Percentiles rank a stretch among this genome's conserved stretches.
Evolutionary conservation across 2,113 vertebrate genomes (phyloP).

Genomic region (Piprites chloris): DNA sequence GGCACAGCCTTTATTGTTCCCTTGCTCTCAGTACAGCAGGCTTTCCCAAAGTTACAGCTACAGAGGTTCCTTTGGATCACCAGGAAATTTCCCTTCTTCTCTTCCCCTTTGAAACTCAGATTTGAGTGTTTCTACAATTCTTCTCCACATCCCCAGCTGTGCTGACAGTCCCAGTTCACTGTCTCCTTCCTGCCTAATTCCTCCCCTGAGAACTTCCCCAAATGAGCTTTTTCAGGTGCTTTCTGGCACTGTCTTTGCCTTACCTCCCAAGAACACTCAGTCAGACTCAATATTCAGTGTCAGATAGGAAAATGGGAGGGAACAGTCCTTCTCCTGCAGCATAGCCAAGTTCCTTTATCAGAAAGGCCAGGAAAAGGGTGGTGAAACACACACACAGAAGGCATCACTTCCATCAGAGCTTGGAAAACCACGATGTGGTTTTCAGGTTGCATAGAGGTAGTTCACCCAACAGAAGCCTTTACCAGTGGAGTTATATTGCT

Average conservation of each 20-base stretch:
- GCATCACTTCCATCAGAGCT: background rate
- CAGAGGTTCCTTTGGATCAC: background rate
- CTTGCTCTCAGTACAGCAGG: background rate
- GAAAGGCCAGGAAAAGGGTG: background rate
- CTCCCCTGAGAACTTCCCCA: background rate
- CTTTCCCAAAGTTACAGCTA: background rate
- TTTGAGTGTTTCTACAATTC: background rate
- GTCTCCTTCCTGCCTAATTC: background rate
- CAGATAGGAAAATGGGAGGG: background rate
- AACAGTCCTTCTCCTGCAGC: background rate
- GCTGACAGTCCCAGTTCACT: background rate
- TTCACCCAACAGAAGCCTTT: background rate
- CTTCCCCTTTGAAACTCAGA: background rate
- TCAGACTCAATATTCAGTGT: background rate
- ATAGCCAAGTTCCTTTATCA: background rate
- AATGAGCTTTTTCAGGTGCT: background rate
- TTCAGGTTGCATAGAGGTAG: rapidly evolving
- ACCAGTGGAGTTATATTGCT: background rate
- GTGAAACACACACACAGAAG: background rate
- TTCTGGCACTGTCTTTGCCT: background rate
- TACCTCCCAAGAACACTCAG: rapidly evolving
- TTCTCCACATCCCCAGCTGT: background rate
- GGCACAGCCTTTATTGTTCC: background rate
- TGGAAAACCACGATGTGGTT: background rate
- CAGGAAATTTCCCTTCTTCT: background rate